Percentiles rank a stretch among this genome's conserved stretches.
Conservation (phyloP, 1,140 invertebrate genomes). For the Ptiloglossa arizonensis region DNA sequence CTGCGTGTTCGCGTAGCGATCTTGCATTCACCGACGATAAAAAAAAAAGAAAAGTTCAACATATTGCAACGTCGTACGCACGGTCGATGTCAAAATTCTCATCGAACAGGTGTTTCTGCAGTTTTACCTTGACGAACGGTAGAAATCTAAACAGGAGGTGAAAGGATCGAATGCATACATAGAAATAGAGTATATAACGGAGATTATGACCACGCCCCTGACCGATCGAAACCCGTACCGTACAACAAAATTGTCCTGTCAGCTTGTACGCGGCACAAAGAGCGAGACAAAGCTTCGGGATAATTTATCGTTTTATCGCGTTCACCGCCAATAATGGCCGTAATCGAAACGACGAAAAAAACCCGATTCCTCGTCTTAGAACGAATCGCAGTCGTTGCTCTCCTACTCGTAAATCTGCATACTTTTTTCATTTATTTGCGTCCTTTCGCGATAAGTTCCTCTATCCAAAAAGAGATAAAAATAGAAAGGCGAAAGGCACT, state of each 20-base stretch:
- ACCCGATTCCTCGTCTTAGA: neutral
- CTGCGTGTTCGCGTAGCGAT: too few relatives aligned
- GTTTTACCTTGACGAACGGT: conserved; percentile 27
- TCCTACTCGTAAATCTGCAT: neutral
- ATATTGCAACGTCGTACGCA: neutral
- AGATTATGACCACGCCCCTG: conserved; percentile 56
- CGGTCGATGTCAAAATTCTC: neutral
- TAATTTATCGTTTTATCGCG: conserved; percentile 17
- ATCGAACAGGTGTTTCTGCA: neutral
- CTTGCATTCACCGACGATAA: too few relatives aligned
- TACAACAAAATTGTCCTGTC: conserved; percentile 66
- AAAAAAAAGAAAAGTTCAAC: neutral
- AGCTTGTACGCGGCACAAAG: neutral
- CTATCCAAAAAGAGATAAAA: too few relatives aligned
- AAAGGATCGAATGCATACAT: conserved; percentile 30
- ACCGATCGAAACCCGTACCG: conserved; percentile 42
- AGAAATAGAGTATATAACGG: conserved; percentile 15
- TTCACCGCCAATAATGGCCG: conserved; percentile 1
- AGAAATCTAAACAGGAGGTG: conserved; percentile 25
- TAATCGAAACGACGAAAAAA: neutral
- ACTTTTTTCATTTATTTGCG: too few relatives aligned
- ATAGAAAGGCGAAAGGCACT: too few relatives aligned
- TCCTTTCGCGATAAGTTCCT: too few relatives aligned
- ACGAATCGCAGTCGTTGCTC: neutral
- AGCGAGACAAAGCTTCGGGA: conserved; percentile 17